These are phyloP conservation scores for Heteromyza rotundicornis DNA, from an alignment of 2,888 invertebrate genomes.

Conservation along the genomic window DNA sequence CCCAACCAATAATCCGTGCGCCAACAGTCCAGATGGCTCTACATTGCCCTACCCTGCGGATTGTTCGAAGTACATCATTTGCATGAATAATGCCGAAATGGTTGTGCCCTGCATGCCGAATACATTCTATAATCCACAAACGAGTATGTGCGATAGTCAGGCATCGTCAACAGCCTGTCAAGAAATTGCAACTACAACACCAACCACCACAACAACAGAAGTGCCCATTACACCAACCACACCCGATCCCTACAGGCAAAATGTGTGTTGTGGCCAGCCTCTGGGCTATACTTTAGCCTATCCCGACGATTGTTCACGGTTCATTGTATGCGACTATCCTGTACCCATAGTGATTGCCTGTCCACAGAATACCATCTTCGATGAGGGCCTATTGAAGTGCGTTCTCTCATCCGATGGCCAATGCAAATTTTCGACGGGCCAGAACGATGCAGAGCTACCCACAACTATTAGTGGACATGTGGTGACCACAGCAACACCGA, in stretches of 20 bases:
- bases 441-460: no score
- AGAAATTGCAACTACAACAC: not conserved
- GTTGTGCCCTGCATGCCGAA: conserved; percentile 65
- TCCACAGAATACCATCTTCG: conserved; percentile 25
- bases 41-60: conserved; percentile 32
- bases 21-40: not conserved
- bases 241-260: conserved; percentile 31
- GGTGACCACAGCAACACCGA: not conserved
- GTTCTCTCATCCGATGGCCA: conserved; percentile 18
- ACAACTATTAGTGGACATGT: no score
- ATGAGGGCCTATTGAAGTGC: conserved; percentile 29
- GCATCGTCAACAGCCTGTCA: conserved; percentile 37
- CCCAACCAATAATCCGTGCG: not conserved
- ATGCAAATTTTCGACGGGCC: not conserved
- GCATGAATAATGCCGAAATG: conserved; percentile 41
- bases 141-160: conserved; percentile 30
- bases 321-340: conserved; percentile 33
- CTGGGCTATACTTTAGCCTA: conserved; percentile 29
- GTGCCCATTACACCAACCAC: conserved; percentile 20
- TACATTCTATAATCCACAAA: conserved; percentile 37
- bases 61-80: conserved; percentile 39
- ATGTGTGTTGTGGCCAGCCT: conserved; percentile 29
- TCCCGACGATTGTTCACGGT: conserved; percentile 31
- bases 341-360: conserved; percentile 30
- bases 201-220: conserved; percentile 11